Percentiles rank a stretch among this genome's conserved stretches.
Conservation (phyloP, 2,888 invertebrate species). For the Phortica magna region DNA sequence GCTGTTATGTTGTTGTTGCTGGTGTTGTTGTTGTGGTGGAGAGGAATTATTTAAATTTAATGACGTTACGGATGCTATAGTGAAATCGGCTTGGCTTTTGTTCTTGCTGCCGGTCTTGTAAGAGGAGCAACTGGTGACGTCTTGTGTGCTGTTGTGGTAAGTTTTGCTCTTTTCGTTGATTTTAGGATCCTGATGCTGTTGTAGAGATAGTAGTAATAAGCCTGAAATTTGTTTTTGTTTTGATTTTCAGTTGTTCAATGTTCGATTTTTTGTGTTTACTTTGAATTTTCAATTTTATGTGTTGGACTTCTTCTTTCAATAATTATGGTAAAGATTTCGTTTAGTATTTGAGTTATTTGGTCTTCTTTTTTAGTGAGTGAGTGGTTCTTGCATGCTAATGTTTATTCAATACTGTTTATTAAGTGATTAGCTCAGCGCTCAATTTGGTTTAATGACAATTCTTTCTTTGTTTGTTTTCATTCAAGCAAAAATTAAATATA, state of each 20-base stretch:
- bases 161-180: constrained; percentile 46
- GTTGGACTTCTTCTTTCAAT: background rate
- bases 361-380: constrained; percentile 43
- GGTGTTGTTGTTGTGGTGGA: constrained; percentile 21
- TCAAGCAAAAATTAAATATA: constrained; percentile 55
- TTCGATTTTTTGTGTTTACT: constrained; percentile 44
- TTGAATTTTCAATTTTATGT: constrained; percentile 29
- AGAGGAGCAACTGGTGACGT: constrained; percentile 21
- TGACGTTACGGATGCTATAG: background rate
- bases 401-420: constrained; percentile 36
- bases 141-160: constrained; percentile 8
- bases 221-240: constrained; percentile 76
- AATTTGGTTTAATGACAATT: too few species aligned
- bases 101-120: constrained; percentile 39
- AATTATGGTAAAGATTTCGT: constrained; percentile 21
- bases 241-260: constrained; percentile 55
- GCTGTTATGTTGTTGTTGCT: constrained; percentile 37
- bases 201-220: constrained; percentile 52
- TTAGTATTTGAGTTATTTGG: constrained; percentile 31
- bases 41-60: background rate
- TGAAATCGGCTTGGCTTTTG: constrained; percentile 19
- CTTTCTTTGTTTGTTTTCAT: constrained; percentile 47
- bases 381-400: constrained; percentile 33
- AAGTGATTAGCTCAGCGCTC: too few species aligned
- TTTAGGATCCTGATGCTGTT: constrained; percentile 35